Percentiles rank a stretch among this genome's conserved stretches.
Conservation (phyloP, 2,888 invertebrate genomes). For the Sesia bembeciformis region DNA sequence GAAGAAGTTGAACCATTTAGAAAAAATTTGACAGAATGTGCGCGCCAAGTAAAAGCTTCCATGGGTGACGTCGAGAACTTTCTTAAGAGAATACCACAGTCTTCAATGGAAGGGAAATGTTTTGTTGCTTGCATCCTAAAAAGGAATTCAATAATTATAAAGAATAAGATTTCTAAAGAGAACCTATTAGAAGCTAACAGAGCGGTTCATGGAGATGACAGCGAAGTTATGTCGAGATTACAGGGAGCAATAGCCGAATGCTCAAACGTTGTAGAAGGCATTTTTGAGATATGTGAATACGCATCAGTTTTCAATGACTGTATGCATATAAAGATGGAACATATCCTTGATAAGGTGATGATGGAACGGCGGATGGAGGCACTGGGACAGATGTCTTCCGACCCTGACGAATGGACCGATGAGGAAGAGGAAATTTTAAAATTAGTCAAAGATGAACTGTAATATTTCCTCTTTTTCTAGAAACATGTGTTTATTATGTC, state of each 20-base stretch:
- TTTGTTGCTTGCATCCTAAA: slow-evolving; percentile 62
- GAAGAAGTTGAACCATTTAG: slow-evolving; percentile 54
- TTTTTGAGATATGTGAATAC: slow-evolving; percentile 62
- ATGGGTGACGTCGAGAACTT: slow-evolving; percentile 53
- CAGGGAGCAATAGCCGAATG: slow-evolving; percentile 45
- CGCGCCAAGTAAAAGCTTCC: slow-evolving; percentile 50
- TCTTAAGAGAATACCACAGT: slow-evolving; percentile 50
- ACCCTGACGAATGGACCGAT: slow-evolving; percentile 50
- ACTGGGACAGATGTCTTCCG: slow-evolving; percentile 44
- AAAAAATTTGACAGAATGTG: slow-evolving; percentile 55
- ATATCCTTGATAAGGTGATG: slow-evolving; percentile 52
- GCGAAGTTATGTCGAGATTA: slow-evolving; percentile 45
- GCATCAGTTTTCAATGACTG: slow-evolving; percentile 63
- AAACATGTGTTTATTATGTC: not conserved
- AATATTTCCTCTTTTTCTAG: not conserved
- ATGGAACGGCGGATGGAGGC: slow-evolving; percentile 63
- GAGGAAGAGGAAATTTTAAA: slow-evolving; percentile 53
- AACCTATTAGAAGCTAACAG: slow-evolving; percentile 45
- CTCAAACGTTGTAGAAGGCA: slow-evolving; percentile 28
- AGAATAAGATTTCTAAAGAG: slow-evolving; percentile 41
- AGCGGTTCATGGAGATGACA: slow-evolving; percentile 50
- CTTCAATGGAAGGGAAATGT: slow-evolving; percentile 50
- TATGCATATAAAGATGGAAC: slow-evolving; percentile 67
- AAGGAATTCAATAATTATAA: slow-evolving; percentile 45
- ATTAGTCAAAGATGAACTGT: slow-evolving; percentile 56